phyloP scores from a whole-genome alignment of 2,888 invertebrate species.

The Scaptodrosophila latifasciaeformis region DNA sequence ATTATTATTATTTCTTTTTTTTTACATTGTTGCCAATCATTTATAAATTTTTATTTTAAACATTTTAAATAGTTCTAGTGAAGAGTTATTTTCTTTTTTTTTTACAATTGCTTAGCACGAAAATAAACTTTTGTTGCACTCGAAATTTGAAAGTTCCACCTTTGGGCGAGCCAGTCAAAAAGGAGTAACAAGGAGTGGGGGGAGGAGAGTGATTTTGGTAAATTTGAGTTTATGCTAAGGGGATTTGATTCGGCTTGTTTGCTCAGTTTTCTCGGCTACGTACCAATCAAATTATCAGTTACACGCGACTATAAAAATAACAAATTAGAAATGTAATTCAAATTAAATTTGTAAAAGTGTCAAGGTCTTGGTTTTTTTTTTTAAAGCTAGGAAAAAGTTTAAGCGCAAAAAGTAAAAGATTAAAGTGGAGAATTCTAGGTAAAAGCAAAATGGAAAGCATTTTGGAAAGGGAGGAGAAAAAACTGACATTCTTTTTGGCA shows the following conservation, averaged over 20 bases:
- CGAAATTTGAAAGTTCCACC: conserved; percentile 25
- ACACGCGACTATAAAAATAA: conserved; percentile 47
- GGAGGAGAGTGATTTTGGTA: conserved; percentile 5
- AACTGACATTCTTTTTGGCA: conserved; percentile 14
- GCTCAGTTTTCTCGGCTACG: conserved; percentile 29
- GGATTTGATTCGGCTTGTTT: no score
- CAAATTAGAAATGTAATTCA: conserved; percentile 27
- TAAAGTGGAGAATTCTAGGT: not conserved
- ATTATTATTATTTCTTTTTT: conserved; percentile 20
- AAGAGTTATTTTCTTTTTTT: conserved; percentile 11
- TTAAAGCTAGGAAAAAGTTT: conserved; percentile 12
- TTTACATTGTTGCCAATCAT: no score
- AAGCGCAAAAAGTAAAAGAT: not conserved
- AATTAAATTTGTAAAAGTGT: conserved; percentile 14
- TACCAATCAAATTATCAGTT: conserved; percentile 52
- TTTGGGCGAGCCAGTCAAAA: conserved; percentile 35
- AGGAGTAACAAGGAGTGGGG: conserved; percentile 12
- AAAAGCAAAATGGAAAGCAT: not conserved
- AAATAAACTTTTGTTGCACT: conserved; percentile 7
- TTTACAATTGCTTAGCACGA: conserved; percentile 20
- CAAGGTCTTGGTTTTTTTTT: conserved; percentile 1
- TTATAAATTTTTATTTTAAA: not conserved
- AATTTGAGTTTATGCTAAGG: not conserved
- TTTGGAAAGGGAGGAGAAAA: not conserved
- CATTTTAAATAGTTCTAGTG: conserved; percentile 8